Conservation (phyloP, 2,113 vertebrate genomes). For the Myiozetetes cayanensis region DNA sequence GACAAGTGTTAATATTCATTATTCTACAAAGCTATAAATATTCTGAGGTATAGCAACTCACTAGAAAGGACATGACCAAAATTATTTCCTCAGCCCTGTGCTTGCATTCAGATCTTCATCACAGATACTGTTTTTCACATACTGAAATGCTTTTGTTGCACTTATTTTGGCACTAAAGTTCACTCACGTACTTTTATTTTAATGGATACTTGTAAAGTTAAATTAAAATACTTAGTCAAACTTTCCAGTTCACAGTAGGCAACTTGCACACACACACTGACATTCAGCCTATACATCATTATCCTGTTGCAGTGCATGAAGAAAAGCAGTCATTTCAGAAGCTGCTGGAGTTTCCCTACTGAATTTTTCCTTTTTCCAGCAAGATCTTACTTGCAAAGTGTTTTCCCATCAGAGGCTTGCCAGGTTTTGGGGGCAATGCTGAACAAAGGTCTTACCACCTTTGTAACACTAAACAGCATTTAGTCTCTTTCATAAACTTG, state of each 20-base stretch:
- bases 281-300: not conserved
- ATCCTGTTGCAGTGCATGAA: not conserved
- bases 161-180: constrained; percentile 35
- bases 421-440: constrained; percentile 48
- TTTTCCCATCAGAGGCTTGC: constrained; percentile 48
- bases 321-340: constrained; percentile 4
- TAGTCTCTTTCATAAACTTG: constrained; percentile 58
- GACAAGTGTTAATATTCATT: constrained; percentile 68
- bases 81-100: constrained; percentile 12
- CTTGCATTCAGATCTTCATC: not conserved
- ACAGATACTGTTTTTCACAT: not conserved
- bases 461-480: constrained; percentile 55
- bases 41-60: constrained; percentile 11
- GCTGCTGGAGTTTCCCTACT: constrained; percentile 28
- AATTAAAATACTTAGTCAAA: constrained; percentile 38
- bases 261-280: not conserved
- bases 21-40: constrained; percentile 56
- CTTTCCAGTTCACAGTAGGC: constrained; percentile 33
- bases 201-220: constrained; percentile 20
- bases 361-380: constrained; percentile 57
- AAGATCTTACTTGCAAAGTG: constrained; percentile 69
- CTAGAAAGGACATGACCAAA: constrained; percentile 34
- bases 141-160: constrained; percentile 29
- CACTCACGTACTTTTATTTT: not conserved
- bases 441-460: constrained; percentile 65